phyloP scores from a whole-genome alignment of 2,888 invertebrate genomes.

The Cryptocephalus primarius region DNA sequence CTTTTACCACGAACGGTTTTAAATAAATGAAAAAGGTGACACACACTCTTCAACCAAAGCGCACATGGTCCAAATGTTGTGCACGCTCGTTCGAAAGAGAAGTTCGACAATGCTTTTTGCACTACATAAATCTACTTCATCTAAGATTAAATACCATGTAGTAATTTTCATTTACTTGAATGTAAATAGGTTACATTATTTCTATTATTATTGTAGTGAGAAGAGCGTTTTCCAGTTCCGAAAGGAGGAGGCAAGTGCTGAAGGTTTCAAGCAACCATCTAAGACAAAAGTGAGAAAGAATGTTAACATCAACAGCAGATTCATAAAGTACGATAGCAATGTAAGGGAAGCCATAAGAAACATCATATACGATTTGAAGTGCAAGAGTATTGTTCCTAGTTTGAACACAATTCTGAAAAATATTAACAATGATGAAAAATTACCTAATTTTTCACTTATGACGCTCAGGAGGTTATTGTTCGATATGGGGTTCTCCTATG shows the following conservation, averaged over 20 bases:
- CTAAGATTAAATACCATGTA: no score
- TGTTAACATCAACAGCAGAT: slow-evolving; percentile 33
- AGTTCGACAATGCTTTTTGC: no score
- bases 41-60: no score
- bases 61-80: not conserved
- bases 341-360: slow-evolving; percentile 31
- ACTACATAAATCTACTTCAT: no score
- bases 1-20: no score
- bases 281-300: slow-evolving; percentile 33
- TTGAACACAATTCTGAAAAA: slow-evolving; percentile 31
- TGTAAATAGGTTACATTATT: no score
- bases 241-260: slow-evolving; percentile 33
- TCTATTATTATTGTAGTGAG: slow-evolving; percentile 22
- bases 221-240: slow-evolving; percentile 36
- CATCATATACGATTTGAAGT: slow-evolving; percentile 32
- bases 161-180: no score
- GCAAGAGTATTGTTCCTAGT: slow-evolving; percentile 29
- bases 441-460: slow-evolving; percentile 35
- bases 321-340: slow-evolving; percentile 32
- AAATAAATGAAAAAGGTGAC: no score
- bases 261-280: slow-evolving; percentile 33
- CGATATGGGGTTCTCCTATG: slow-evolving; percentile 36
- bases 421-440: slow-evolving; percentile 23
- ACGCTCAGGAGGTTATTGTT: slow-evolving; percentile 31
- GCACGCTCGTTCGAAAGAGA: no score